phyloP scores from a whole-genome alignment of 1,140 invertebrate species.

The Proctacanthus coquilletti region DNA sequence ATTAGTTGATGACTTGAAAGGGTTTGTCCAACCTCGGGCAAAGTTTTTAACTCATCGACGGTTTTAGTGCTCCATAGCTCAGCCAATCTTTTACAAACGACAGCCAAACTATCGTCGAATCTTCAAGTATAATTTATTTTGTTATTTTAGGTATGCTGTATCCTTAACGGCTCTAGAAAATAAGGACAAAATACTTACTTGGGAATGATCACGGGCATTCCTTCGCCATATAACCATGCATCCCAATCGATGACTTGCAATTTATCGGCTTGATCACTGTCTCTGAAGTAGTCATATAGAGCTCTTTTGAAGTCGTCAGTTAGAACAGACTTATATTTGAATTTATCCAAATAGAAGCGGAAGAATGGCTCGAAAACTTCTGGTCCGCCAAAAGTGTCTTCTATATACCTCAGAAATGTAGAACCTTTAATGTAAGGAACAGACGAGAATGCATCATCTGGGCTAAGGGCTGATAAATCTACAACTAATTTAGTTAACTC shows the following conservation, averaged over 20 bases:
- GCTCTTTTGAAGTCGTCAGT: slow-evolving; percentile 61
- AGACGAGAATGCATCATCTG: slow-evolving; percentile 73
- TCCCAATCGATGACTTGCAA: slow-evolving; percentile 57
- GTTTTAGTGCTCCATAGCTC: slow-evolving; percentile 9
- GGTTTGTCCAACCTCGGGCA: slow-evolving; percentile 12
- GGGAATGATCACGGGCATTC: slow-evolving; percentile 69
- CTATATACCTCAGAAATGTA: slow-evolving; percentile 68
- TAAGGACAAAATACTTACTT: slow-evolving; percentile 35
- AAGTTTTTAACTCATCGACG: not conserved
- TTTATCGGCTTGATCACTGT: slow-evolving; percentile 21
- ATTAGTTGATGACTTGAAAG: slow-evolving; percentile 47
- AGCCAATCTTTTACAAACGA: slow-evolving; percentile 40
- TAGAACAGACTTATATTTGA: slow-evolving; percentile 61
- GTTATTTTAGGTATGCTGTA: not conserved
- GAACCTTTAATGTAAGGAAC: slow-evolving; percentile 85
- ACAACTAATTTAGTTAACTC: slow-evolving; percentile 54
- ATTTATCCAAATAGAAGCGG: slow-evolving; percentile 58
- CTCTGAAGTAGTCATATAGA: slow-evolving; percentile 56
- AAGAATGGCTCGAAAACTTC: slow-evolving; percentile 68
- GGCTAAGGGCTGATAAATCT: slow-evolving; percentile 58
- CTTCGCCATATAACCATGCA: slow-evolving; percentile 60
- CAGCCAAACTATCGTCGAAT: slow-evolving; percentile 43
- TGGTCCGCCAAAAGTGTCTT: slow-evolving; percentile 60
- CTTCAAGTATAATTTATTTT: slow-evolving; percentile 3
- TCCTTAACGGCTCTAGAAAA: too few species aligned